Base-by-base conservation (phyloP, 2,797 vertebrate genomes). In the Ataeniobius toweri region DNA sequence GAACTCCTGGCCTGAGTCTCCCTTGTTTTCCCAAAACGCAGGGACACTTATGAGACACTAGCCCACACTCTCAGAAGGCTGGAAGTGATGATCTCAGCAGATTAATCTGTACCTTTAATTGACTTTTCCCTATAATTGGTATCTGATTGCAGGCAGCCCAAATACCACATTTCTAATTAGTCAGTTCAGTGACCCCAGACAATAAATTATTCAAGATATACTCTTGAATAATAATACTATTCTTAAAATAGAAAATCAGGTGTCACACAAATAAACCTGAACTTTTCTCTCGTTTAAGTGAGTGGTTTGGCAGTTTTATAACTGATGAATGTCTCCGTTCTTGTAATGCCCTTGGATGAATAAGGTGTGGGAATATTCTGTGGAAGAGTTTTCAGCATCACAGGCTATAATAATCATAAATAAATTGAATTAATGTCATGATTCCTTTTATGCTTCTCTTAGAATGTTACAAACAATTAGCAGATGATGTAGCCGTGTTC, bases 141-240 rank as follows among this genome's bases (percentile, higher is more conserved):
- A 63, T 72, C 39, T 67, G 58, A 71, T 72, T 76, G 41, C 78
- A 22, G 53, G 14, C 63, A 58, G 80, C 55, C 69, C 76, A 75
- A 9, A 28, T 75, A 72, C 78, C 80, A 59, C 75, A 65, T 80
- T 76, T 76, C 67, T 72, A 50, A 28, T 2, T 1, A 68, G 76
- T 67, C 48, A 22, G 53, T 58, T 73, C 69, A 0, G 61, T 6
- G 0, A 69, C 72, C 71, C 69, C 31, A 0, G 31, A 7, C 72
- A 67, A 41, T 67, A 4, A 67, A 67, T 67, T 22, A 41, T 24
- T 3, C 20, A 67, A 20, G 20, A 53, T 53, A 53, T 53, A 53
- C 5, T 20, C 20, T 31, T 3, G 31, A 31, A 31, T 31, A 31
- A 31, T 31, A 31, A 31, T 31, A 31, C 31, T 31, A 0, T 6